Percentiles rank a stretch among this genome's conserved stretches.
These are phyloP conservation scores for Cossypha dichroa DNA, from an alignment of 2,797 vertebrate genomes.

Conservation along the genomic window DNA sequence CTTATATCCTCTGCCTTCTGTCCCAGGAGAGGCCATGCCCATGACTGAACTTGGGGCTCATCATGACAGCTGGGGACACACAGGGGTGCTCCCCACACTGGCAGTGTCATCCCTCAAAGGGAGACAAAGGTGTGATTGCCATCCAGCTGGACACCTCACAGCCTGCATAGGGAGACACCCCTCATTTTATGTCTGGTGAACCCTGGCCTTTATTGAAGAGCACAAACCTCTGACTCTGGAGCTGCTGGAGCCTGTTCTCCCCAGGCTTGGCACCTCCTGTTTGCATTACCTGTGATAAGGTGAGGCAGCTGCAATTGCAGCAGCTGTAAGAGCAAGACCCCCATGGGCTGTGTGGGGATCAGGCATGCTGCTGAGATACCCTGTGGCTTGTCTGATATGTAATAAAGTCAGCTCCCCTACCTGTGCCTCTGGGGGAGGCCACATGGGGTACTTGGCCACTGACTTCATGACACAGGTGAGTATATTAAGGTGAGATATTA, in stretches of 20 bases:
- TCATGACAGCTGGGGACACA: rapidly evolving
- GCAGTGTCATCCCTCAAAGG: background rate
- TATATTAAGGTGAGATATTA: background rate
- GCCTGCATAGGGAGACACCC: background rate
- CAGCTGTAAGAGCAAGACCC: background rate
- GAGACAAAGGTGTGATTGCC: background rate
- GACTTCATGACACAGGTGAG: background rate
- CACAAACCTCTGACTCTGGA: background rate
- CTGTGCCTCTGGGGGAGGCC: background rate
- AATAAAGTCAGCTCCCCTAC: background rate
- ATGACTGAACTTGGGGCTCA: rapidly evolving
- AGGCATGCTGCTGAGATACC: background rate
- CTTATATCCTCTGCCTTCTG: background rate
- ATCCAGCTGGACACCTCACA: background rate
- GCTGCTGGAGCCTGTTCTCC: background rate
- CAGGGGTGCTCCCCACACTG: background rate
- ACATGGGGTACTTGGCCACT: background rate
- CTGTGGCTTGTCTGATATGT: background rate
- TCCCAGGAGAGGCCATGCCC: background rate
- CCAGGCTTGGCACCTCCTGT: background rate
- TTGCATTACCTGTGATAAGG: background rate
- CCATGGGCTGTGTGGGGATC: background rate
- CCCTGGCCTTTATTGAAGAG: background rate
- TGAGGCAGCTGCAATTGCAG: background rate
- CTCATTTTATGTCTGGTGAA: background rate